phyloP scores from a whole-genome alignment of 2,888 invertebrate species.

The Podabrus alpinus region DNA sequence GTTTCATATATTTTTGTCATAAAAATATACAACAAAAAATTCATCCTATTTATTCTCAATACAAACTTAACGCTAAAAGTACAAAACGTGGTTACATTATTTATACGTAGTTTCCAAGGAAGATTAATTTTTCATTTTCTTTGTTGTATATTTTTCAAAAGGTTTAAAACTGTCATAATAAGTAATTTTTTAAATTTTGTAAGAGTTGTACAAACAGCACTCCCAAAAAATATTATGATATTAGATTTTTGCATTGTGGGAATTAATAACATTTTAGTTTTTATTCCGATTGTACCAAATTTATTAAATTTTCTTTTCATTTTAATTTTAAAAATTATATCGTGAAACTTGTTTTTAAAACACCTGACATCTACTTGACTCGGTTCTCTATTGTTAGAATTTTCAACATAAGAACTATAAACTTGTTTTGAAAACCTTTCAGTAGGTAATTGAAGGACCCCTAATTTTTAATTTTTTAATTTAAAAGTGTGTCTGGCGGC shows the following conservation, averaged over 20 bases:
- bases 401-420: background rate
- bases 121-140: background rate
- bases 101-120: background rate
- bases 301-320: background rate
- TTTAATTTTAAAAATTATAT: too few relatives aligned
- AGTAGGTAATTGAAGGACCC: background rate
- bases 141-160: background rate
- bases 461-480: background rate
- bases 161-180: background rate
- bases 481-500: background rate
- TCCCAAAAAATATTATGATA: background rate
- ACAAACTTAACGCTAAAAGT: background rate
- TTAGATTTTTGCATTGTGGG: background rate
- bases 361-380: background rate
- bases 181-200: background rate
- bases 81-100: background rate
- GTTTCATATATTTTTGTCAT: conserved; percentile 25
- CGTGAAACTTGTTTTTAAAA: background rate
- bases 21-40: background rate
- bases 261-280: background rate
- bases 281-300: background rate
- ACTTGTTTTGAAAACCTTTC: background rate
- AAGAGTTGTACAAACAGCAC: background rate
- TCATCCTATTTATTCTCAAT: background rate
- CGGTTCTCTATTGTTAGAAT: background rate